Evolutionary conservation across 2,113 vertebrate genomes (phyloP), one percentile per base, ranked within the genome.

Genomic region (Spilogale gracilis): DNA sequence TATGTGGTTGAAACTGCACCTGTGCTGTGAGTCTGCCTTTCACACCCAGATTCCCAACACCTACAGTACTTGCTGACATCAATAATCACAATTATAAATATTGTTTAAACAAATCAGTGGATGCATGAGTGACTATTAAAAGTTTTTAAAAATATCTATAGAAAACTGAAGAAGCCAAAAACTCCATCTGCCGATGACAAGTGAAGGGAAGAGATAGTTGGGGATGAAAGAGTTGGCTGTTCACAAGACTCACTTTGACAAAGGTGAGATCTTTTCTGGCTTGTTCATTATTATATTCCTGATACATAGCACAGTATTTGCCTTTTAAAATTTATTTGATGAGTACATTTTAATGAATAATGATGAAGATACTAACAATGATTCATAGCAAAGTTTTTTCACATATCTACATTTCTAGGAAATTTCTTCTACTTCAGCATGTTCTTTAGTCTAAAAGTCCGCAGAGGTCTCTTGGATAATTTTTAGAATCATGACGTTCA

Each of bases 351-450:
- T 71, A 89, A 7, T 93, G 69, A 89, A 74, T 89, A 78, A 74
- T 81, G 12, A 82, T 79, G 11, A 65, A 58, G 16, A 76, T 67
- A 82, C 73, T 32, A 32, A 43, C 48, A 4, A 83, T 89, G 43
- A 91, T 48, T 9, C 7, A 67, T 32, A 61, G 38, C 9, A 95
- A 95, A 82, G 6, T n/a, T 63, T 92, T 95, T 95, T 91, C 52
- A 91, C 9, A 80, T 30, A 89, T 80, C 17, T 81, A 58, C 13
- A 61, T 48, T 61, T 92, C 14, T 32, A 88, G 60, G 92, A 84
- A 86, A 52, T 56, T 84, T 52, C 10, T 95, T 94, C 81, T 30
- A 80, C 30, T 89, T 73, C 18, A 79, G 8, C 65, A 32, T 86
- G 5, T 11, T 80, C 17, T 38, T 17, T 30, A 80, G 9, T 38